Conservation (phyloP, 2,888 invertebrate genomes). For the Thalpophila matura region DNA sequence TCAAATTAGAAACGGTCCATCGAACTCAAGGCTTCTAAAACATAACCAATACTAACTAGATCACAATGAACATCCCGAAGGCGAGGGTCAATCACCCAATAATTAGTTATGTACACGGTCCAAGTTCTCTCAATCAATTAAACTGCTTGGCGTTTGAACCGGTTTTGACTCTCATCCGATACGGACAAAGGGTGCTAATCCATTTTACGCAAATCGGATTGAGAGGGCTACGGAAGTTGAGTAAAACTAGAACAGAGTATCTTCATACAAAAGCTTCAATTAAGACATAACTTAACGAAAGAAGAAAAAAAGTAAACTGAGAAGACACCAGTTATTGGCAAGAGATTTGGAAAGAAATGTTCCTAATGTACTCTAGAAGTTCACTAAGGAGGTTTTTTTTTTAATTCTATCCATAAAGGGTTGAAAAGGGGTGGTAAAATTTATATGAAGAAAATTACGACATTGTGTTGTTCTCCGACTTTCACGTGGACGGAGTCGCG, state of each 20-base stretch:
- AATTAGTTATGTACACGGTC: conserved; percentile 43
- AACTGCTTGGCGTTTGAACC: conserved; percentile 32
- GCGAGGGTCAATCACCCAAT: conserved; percentile 18
- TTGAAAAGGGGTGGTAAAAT: too few species aligned
- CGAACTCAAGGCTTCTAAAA: neutral
- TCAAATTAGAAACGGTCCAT: neutral
- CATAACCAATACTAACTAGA: neutral
- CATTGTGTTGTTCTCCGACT: too few species aligned
- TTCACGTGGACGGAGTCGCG: too few species aligned
- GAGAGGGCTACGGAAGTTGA: neutral
- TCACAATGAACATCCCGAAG: neutral
- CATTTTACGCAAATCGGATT: conserved; percentile 41
- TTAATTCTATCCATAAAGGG: too few species aligned
- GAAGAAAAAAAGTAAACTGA: too few species aligned
- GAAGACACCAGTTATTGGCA: too few species aligned
- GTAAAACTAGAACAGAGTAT: conserved; percentile 3
- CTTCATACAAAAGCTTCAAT: neutral
- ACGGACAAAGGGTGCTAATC: conserved; percentile 49
- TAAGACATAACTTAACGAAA: too few species aligned
- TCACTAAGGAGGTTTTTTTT: too few species aligned
- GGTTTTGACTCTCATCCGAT: conserved; percentile 29
- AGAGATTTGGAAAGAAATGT: too few species aligned
- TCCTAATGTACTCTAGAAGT: too few species aligned
- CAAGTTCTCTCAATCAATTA: conserved; percentile 57
- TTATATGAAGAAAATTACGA: too few species aligned